Conservation (phyloP, 2,888 invertebrate genomes). For the Lepidocyrtoides sp. region DNA sequence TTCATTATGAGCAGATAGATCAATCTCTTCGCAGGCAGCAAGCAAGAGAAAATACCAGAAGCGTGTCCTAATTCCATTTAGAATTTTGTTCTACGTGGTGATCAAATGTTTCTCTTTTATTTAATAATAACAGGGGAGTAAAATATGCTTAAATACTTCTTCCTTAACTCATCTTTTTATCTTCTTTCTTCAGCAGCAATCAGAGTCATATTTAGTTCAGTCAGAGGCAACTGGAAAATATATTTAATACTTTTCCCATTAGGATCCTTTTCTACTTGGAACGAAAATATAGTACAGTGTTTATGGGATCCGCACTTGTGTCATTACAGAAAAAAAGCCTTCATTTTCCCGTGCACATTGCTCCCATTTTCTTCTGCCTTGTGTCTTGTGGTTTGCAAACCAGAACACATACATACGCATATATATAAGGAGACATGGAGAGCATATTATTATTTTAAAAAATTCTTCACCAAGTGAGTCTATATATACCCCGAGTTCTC, state of each 20-base stretch:
- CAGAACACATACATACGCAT: no score
- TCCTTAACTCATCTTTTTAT: slow-evolving; percentile 47
- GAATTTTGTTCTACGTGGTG: background rate
- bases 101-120: slow-evolving; percentile 10
- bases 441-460: slow-evolving; percentile 34
- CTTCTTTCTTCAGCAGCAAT: slow-evolving; percentile 45
- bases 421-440: background rate
- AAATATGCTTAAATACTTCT: background rate
- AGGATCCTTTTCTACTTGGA: background rate
- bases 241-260: background rate
- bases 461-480: slow-evolving; percentile 76
- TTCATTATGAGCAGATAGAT: background rate
- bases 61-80: slow-evolving; percentile 41
- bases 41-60: background rate
- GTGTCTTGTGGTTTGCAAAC: slow-evolving; percentile 44
- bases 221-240: slow-evolving; percentile 7
- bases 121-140: background rate
- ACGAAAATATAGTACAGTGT: background rate
- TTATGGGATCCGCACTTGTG: background rate
- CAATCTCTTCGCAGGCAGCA: background rate
- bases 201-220: slow-evolving; percentile 10
- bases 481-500: slow-evolving; percentile 84
- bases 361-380: background rate
- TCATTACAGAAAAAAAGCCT: background rate
- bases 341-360: no score